Evolutionary conservation across 2,113 vertebrate species (phyloP), one percentile per base, ranked within the genome.

Genomic region (Mastomys natalensis): DNA sequence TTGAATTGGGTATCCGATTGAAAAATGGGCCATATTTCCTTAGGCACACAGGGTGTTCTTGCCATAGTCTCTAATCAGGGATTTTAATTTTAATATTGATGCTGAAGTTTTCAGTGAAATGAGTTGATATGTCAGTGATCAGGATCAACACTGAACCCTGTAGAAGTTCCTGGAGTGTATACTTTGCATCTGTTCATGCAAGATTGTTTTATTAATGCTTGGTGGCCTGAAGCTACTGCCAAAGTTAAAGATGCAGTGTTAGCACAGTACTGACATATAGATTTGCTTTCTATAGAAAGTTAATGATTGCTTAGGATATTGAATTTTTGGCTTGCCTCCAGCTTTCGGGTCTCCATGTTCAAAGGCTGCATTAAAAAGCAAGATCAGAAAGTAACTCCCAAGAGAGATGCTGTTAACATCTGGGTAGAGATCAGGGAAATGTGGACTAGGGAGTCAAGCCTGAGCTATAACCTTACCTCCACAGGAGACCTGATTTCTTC

Each of bases 221-320:
- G 66, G 78, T 97, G 97, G 93, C 97, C 98, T 97, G 88, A 86
- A 98, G 98, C 97, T 94, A 51, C 85, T 68, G 64, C 97, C 92
- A 68, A 34, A 86, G 95, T 90, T 97, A 97, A 96, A 97, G 96
- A 96, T 97, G 82, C 88, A 51, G 0, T 88, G 87, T 97, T 97
- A 97, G 94, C 70, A 84, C 87, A 97, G 89, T 81, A 22, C 92
- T 96, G 97, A 97, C 95, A 60, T 48, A 95, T 88, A 95, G 95
- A 96, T 97, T 96, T 93, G 97, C 96, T 97, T 96, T 96, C 96
- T 93, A 87, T 97, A 98, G 93, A 92, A 97, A 98, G 97, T 96
- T 95, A 97, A 98, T 60, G 68, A 58, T 91, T 74, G 31, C 76
- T 78, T 48, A 13, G 89, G 87, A 94, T 96, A 95, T 90, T 16